These are phyloP conservation scores for Atherinomorus stipes DNA, from an alignment of 2,113 vertebrate genomes.

Conservation along the genomic window DNA sequence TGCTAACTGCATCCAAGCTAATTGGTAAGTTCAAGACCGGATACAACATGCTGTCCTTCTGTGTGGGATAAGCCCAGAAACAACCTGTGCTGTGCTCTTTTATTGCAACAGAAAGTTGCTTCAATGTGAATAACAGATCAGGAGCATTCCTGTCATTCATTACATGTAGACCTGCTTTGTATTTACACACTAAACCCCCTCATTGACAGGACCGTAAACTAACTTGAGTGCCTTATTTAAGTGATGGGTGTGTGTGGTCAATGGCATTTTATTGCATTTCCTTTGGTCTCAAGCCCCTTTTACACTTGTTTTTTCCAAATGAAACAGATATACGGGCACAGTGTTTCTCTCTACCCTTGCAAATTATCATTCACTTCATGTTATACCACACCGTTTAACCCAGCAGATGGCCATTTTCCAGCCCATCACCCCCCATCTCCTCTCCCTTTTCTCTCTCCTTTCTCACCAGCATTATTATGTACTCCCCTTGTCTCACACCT, in stretches of 20 bases:
- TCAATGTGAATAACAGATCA: slow-evolving; percentile 56
- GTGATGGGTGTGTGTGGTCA: slow-evolving; percentile 29
- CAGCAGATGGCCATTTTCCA: slow-evolving; percentile 78
- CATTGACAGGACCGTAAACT: slow-evolving; percentile 66
- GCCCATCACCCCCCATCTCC: slow-evolving; percentile 67
- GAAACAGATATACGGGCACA: slow-evolving; percentile 29
- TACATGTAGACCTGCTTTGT: slow-evolving; percentile 47
- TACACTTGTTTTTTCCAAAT: slow-evolving; percentile 32
- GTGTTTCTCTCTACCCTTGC: slow-evolving; percentile 43
- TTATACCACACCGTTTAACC: slow-evolving; percentile 66
- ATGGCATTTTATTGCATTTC: slow-evolving; percentile 48
- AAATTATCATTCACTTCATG: slow-evolving; percentile 62
- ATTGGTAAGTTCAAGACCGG: slow-evolving; percentile 84
- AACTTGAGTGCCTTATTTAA: slow-evolving; percentile 37
- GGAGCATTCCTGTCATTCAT: slow-evolving; percentile 49
- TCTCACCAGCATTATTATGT: slow-evolving; percentile 67
- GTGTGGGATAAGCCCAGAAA: slow-evolving; percentile 45
- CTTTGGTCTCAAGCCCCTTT: slow-evolving; percentile 23
- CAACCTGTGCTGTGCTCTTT: slow-evolving; percentile 56
- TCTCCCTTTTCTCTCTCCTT: slow-evolving; percentile 46
- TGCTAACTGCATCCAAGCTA: slow-evolving; percentile 94
- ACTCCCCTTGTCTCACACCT: slow-evolving; percentile 72
- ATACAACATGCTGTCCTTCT: neutral
- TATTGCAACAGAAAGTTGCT: slow-evolving; percentile 52
- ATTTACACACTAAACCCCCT: slow-evolving; percentile 57